phyloP scores from a whole-genome alignment of 2,888 invertebrate genomes.

The Ochropleura plecta region DNA sequence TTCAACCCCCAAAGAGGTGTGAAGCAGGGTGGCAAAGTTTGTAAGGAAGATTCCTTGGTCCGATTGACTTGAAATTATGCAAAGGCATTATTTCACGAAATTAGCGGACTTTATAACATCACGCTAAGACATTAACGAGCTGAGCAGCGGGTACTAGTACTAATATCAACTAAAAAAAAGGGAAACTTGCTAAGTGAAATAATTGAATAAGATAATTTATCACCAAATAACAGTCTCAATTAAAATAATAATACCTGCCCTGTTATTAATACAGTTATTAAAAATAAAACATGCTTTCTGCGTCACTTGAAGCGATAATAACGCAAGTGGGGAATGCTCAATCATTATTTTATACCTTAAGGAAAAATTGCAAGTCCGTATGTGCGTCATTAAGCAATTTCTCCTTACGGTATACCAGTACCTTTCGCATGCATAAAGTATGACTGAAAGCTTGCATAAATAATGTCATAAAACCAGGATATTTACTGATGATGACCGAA shows the following conservation, averaged over 20 bases:
- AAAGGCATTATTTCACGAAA: too few species aligned
- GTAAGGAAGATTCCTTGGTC: too few species aligned
- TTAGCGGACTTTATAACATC: too few species aligned
- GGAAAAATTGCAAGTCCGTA: slow-evolving; percentile 56
- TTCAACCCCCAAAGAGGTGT: too few species aligned
- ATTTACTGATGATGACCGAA: slow-evolving; percentile 1
- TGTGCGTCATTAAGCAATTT: slow-evolving; percentile 53
- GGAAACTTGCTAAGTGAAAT: neutral
- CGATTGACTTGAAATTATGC: too few species aligned
- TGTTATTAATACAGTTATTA: slow-evolving; percentile 44
- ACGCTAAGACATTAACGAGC: too few species aligned
- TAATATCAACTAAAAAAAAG: neutral
- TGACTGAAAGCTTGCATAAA: slow-evolving; percentile 4
- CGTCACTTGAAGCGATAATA: slow-evolving; percentile 41
- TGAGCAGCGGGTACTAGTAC: neutral
- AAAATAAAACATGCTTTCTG: slow-evolving; percentile 42
- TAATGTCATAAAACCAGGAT: slow-evolving; percentile 11
- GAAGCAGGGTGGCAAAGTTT: too few species aligned
- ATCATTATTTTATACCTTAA: slow-evolving; percentile 54
- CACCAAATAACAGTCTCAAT: slow-evolving; percentile 9
- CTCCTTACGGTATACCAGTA: slow-evolving; percentile 36
- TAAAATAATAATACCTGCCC: slow-evolving; percentile 10
- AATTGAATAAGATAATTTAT: neutral
- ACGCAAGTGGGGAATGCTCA: slow-evolving; percentile 39
- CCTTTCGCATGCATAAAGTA: slow-evolving; percentile 22